phyloP scores from a whole-genome alignment of 1,140 invertebrate genomes.

The Sminthurides bifidus region DNA sequence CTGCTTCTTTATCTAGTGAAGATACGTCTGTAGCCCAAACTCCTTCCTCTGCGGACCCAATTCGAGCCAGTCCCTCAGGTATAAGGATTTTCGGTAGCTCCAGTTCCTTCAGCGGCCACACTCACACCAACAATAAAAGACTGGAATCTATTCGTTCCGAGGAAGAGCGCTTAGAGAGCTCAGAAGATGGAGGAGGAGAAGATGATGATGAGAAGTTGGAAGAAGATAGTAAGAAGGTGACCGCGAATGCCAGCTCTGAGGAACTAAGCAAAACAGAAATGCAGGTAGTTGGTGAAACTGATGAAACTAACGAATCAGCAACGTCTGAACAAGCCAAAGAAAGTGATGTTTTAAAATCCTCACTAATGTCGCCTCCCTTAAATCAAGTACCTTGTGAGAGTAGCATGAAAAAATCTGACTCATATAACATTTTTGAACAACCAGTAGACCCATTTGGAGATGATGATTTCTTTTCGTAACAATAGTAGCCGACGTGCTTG shows the following conservation, averaged over 20 bases:
- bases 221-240: not conserved
- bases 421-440: conserved; percentile 29
- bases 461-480: conserved; percentile 27
- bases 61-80: not conserved
- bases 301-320: too few relatives aligned
- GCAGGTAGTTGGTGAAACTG: conserved; percentile 3
- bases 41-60: conserved; percentile 3
- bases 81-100: too few relatives aligned
- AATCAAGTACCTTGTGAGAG: too few relatives aligned
- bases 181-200: conserved; percentile 8
- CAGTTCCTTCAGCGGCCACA: too few relatives aligned
- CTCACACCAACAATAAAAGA: conserved; percentile 4
- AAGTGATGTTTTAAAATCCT: too few relatives aligned
- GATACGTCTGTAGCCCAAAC: not conserved
- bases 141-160: conserved; percentile 27
- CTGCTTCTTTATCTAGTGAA: not conserved
- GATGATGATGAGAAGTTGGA: not conserved
- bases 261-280: conserved; percentile 6
- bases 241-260: too few relatives aligned
- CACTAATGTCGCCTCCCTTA: too few relatives aligned
- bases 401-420: conserved; percentile 32
- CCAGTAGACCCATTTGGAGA: conserved; percentile 29
- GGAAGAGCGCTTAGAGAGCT: conserved; percentile 17
- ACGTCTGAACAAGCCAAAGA: too few relatives aligned
- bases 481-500: too few relatives aligned